Percentiles rank a stretch among this genome's conserved stretches.
These are phyloP conservation scores for Agriotes lineatus DNA, from an alignment of 2,888 invertebrate genomes.

Conservation along the genomic window DNA sequence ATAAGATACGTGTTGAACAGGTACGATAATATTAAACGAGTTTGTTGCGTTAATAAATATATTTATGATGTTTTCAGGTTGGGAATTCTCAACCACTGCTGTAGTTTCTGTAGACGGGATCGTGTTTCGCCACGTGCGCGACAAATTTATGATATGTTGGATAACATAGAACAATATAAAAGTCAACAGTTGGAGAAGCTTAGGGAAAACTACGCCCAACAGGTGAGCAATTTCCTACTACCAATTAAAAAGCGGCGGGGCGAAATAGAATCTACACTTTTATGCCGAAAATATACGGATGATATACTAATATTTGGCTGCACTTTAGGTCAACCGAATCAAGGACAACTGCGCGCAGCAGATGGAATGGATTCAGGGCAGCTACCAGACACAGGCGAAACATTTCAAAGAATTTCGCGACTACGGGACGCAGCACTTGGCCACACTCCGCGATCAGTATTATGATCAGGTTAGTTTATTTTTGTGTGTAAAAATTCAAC, in stretches of 20 bases:
- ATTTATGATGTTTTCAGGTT: constrained; percentile 79
- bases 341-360: constrained; percentile 95
- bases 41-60: no score
- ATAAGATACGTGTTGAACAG: constrained; percentile 77
- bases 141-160: constrained; percentile 89
- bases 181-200: constrained; percentile 89
- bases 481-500: not conserved
- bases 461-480: constrained; percentile 81
- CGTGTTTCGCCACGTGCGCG: constrained; percentile 82
- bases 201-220: constrained; percentile 91
- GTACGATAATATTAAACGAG: constrained; percentile 69
- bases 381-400: constrained; percentile 89
- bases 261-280: no score
- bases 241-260: not conserved
- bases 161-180: constrained; percentile 91
- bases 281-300: no score
- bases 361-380: constrained; percentile 93
- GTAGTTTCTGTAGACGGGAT: constrained; percentile 79
- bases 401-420: constrained; percentile 90
- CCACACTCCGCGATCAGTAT: constrained; percentile 90
- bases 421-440: constrained; percentile 90
- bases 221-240: constrained; percentile 68
- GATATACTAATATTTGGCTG: no score
- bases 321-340: constrained; percentile 80
- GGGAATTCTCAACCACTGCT: constrained; percentile 78